phyloP scores from a whole-genome alignment of 2,888 invertebrate species.

The Chalcis sispes region DNA sequence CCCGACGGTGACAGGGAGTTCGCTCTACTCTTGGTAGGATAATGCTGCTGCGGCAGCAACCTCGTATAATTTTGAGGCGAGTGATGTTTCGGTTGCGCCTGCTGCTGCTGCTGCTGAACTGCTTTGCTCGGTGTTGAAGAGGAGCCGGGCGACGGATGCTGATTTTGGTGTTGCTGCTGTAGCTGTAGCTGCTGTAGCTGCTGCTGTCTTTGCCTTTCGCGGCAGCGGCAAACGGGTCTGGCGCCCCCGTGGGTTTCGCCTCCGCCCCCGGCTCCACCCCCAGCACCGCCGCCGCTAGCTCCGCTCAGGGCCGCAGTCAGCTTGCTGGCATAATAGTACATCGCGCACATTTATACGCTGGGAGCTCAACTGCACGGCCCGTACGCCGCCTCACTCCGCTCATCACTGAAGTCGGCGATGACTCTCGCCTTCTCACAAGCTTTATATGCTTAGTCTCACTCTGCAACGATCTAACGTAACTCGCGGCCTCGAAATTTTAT shows the following conservation, averaged over 20 bases:
- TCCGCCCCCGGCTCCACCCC: slow-evolving; percentile 77
- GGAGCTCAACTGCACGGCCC: slow-evolving; percentile 74
- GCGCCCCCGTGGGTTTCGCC: slow-evolving; percentile 75
- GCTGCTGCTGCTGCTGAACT: not conserved
- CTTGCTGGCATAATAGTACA: slow-evolving; percentile 85
- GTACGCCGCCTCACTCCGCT: slow-evolving; percentile 71
- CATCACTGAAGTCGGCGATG: slow-evolving; percentile 72
- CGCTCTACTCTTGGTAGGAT: slow-evolving; percentile 28
- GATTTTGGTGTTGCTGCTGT: slow-evolving; percentile 59
- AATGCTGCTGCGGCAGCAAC: slow-evolving; percentile 51
- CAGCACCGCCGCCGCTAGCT: slow-evolving; percentile 76
- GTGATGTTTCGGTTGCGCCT: slow-evolving; percentile 23
- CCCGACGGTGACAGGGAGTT: slow-evolving; percentile 43
- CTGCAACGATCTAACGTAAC: no score
- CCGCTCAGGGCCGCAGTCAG: slow-evolving; percentile 82
- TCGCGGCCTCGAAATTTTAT: no score
- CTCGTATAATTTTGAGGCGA: slow-evolving; percentile 30
- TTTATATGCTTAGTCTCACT: no score
- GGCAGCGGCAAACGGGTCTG: slow-evolving; percentile 75
- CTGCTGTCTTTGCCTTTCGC: slow-evolving; percentile 65
- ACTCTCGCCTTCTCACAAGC: slow-evolving; percentile 49
- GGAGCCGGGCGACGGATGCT: slow-evolving; percentile 49
- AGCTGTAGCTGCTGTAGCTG: slow-evolving; percentile 61
- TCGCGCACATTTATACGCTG: slow-evolving; percentile 78
- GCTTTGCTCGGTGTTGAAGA: slow-evolving; percentile 7